phyloP scores from a whole-genome alignment of 2,113 vertebrate species.

The Dermatemys mawii region DNA sequence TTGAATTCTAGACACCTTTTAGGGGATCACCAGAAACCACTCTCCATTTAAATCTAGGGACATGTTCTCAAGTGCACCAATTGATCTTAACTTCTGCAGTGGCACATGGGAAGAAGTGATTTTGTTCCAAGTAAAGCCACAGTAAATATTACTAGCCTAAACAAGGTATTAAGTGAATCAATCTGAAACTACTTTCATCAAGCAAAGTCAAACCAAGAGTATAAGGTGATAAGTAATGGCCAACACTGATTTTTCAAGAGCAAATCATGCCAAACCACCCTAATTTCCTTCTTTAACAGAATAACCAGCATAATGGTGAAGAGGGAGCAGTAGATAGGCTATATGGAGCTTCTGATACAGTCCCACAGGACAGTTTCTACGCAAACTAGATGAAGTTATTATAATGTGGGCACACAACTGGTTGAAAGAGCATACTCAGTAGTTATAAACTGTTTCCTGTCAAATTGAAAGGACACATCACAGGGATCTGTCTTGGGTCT shows the following conservation, averaged over 20 bases:
- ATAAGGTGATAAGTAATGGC: not conserved
- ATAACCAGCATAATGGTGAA: not conserved
- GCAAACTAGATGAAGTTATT: not conserved
- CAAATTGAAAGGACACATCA: not conserved
- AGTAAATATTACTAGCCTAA: not conserved
- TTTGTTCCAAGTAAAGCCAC: not conserved
- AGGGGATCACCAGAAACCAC: not conserved
- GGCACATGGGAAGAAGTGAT: not conserved
- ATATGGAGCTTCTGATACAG: not conserved
- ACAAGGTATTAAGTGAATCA: not conserved
- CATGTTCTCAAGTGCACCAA: not conserved
- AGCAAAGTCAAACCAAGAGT: not conserved
- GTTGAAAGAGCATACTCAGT: not conserved
- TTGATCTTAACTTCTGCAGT: not conserved
- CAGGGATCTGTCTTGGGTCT: not conserved
- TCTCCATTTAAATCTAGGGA: not conserved
- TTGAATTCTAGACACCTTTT: not conserved
- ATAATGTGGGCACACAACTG: not conserved
- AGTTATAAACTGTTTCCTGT: not conserved
- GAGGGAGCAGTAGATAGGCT: not conserved
- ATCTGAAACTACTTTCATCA: not conserved
- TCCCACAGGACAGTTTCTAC: not conserved
- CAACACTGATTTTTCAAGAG: not conserved
- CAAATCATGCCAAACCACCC: not conserved
- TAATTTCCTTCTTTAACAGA: not conserved